These are phyloP conservation scores for Leptinotarsa lineolata DNA, from an alignment of 1,140 invertebrate species.

Conservation along the genomic window DNA sequence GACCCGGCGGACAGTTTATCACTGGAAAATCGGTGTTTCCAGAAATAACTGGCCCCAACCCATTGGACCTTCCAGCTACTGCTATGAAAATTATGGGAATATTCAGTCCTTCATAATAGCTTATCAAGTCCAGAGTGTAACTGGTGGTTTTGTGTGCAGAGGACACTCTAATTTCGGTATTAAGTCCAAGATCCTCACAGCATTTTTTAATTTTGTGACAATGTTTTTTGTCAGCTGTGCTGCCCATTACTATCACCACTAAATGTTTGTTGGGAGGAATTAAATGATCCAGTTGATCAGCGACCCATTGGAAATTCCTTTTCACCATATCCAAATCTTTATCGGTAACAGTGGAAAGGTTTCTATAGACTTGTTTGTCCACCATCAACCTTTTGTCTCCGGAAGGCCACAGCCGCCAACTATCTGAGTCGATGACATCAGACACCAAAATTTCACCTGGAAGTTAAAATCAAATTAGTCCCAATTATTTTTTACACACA, in stretches of 20 bases:
- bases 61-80: conserved; percentile 93
- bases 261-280: conserved; percentile 66
- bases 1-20: conserved; percentile 94
- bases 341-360: conserved; percentile 81
- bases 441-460: conserved; percentile 87
- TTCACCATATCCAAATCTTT: conserved; percentile 87
- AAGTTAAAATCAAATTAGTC: conserved; percentile 32
- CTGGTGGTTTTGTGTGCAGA: conserved; percentile 95
- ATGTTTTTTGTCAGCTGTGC: conserved; percentile 80
- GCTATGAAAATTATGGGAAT: conserved; percentile 83
- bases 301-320: conserved; percentile 92
- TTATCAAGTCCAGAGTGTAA: conserved; percentile 79
- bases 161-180: conserved; percentile 77
- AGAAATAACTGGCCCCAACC: conserved; percentile 91
- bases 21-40: conserved; percentile 91
- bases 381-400: conserved; percentile 96
- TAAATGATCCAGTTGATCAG: conserved; percentile 77
- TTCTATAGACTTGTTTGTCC: conserved; percentile 97
- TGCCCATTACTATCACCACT: conserved; percentile 93
- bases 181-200: conserved; percentile 72
- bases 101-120: conserved; percentile 54
- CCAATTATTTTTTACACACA: too few species aligned
- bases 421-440: conserved; percentile 97
- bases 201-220: conserved; percentile 80
- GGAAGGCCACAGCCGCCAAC: conserved; percentile 96